Evolutionary conservation across 1,140 invertebrate genomes (phyloP), one percentile per base, ranked within the genome.

Genomic region (Antheraea pernyi): DNA sequence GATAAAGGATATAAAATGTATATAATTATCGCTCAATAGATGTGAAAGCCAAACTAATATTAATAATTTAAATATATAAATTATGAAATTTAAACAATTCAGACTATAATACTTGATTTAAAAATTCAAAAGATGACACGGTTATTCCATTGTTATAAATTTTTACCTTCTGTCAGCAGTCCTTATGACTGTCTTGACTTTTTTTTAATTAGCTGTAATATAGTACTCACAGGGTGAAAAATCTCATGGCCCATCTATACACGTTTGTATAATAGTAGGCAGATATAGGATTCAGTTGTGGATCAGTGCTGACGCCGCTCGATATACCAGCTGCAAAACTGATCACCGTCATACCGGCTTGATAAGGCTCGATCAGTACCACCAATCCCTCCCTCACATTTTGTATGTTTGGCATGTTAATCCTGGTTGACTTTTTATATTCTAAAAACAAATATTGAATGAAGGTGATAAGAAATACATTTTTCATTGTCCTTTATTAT

Each of bases 241-340:
- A 80, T 59, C 86, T 67, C 9, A 86, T 71, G 0, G 64, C 73
- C 84, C 84, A 88, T 73, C 86, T 75, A 37, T 83, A 88, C 0
- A 70, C 68, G 59, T 84, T 82, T 6, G 83, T 88, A 61, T 86
- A 85, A 67, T 83, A 86, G 59, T 80, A 81, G 0, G 84, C 84
- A 3, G 77, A 80, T 2, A 77, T n/a, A 0, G 83, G 83, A 39
- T 84, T 81, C 5, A 88, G 72, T 19, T 85, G 82, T 1, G 76
- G 78, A 36, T 75, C 80, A 0, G 69, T 76, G 5, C 71, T 66
- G 19, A 60, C 18, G 13, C 71, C 76, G 18, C 71, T 75, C 6
- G 76, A 69, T 7, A 84, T 7, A 4, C 80, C 60, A 0, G 77
- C 76, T 18, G 39, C 64, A 3, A 88, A 19, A 0, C 68, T 73